Conservation (phyloP, 2,113 vertebrate species). For the Cephalopterus ornatus region DNA sequence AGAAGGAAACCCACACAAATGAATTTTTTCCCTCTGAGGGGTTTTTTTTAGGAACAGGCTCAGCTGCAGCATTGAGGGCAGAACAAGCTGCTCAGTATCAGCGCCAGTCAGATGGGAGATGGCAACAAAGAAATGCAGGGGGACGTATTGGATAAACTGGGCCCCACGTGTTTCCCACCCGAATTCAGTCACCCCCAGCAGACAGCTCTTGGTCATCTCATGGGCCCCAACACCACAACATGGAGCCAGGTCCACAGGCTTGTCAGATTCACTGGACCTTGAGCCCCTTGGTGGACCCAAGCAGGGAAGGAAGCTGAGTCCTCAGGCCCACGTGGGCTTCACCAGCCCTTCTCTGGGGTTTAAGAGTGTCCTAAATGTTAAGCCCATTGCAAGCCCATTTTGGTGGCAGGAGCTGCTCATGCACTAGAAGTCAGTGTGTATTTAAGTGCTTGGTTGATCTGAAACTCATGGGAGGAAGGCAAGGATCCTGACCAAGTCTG, state of each 20-base stretch:
- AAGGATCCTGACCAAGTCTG: fast-evolving
- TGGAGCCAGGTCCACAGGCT: fast-evolving
- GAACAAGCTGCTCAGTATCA: not conserved
- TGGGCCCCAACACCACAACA: not conserved
- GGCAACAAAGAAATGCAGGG: not conserved
- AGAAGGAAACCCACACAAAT: not conserved
- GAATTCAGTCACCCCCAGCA: not conserved
- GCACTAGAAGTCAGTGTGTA: not conserved
- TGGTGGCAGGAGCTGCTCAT: not conserved
- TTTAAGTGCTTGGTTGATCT: not conserved
- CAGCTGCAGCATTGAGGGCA: not conserved
- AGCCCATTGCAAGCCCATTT: not conserved
- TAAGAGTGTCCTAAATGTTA: not conserved
- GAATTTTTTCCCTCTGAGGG: not conserved
- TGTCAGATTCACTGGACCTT: fast-evolving
- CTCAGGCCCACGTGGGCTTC: not conserved
- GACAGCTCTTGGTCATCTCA: not conserved
- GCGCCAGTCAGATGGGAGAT: not conserved
- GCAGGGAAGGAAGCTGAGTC: fast-evolving
- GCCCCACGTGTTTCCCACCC: not conserved
- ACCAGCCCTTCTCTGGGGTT: not conserved
- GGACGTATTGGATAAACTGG: not conserved
- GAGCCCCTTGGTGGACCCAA: not conserved
- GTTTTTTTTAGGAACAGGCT: not conserved
- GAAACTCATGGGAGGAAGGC: not conserved